These are phyloP conservation scores for Antheraea assamensis DNA, from an alignment of 2,888 invertebrate species.

Conservation along the genomic window DNA sequence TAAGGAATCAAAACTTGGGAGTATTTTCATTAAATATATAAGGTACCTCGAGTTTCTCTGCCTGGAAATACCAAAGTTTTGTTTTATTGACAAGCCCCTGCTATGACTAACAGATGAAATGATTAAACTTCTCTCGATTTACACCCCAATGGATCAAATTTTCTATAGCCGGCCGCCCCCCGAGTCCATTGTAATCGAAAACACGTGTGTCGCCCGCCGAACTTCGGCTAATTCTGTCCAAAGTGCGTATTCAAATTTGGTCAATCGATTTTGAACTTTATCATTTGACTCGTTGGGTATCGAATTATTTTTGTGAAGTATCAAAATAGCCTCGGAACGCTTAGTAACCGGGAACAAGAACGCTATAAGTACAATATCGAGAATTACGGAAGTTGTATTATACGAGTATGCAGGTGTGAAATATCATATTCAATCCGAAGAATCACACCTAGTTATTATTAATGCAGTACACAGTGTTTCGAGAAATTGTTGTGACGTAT, in stretches of 20 bases:
- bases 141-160: constrained; percentile 53
- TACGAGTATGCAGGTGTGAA: constrained; percentile 4
- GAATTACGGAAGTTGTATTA: constrained; percentile 3
- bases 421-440: background rate
- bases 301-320: constrained; percentile 7
- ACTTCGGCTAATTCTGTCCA: constrained; percentile 55
- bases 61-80: background rate
- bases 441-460: background rate
- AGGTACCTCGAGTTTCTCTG: background rate
- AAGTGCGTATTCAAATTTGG: constrained; percentile 13
- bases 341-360: background rate
- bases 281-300: constrained; percentile 7
- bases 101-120: constrained; percentile 35
- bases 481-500: background rate
- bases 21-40: background rate
- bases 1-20: background rate
- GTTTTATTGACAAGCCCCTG: background rate
- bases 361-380: background rate
- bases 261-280: constrained; percentile 40
- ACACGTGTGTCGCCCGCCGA: constrained; percentile 65
- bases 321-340: background rate
- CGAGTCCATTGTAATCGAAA: constrained; percentile 59
- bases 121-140: constrained; percentile 27
- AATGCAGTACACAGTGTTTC: background rate
- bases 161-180: constrained; percentile 44